A percentile compares a stretch with the other conserved stretches of the same genome.
phyloP scores from a whole-genome alignment of 2,113 vertebrate genomes.

The Fregetta grallaria region DNA sequence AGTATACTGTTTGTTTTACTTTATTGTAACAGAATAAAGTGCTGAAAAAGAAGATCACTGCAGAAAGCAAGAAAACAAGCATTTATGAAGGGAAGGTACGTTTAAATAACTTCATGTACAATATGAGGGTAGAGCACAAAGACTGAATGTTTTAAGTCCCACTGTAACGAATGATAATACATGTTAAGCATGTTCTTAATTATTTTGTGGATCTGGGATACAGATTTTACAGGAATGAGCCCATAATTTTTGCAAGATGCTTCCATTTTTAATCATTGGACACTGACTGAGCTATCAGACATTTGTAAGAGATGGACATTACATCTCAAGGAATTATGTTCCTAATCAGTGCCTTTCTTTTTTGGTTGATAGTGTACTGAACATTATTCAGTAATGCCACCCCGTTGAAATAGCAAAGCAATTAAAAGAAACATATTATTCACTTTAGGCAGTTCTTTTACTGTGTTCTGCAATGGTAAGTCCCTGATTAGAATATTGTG shows the following conservation, averaged over 20 bases:
- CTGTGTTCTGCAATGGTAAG: not conserved
- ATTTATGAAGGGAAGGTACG: constrained; percentile 71
- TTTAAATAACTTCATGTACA: not conserved
- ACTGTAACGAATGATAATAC: not conserved
- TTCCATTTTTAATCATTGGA: not conserved
- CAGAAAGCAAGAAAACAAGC: constrained; percentile 77
- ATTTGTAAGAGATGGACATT: not conserved
- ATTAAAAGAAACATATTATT: not conserved
- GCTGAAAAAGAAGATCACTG: constrained; percentile 81
- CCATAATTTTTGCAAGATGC: not conserved
- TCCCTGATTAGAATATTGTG: not conserved
- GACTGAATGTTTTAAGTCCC: not conserved
- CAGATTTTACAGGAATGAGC: not conserved
- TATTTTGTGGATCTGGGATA: not conserved
- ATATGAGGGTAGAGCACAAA: not conserved
- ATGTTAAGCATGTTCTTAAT: not conserved
- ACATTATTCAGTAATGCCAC: not conserved
- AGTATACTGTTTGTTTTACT: not conserved
- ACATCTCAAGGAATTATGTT: not conserved
- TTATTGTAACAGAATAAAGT: constrained; percentile 81
- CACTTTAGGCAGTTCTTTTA: not conserved
- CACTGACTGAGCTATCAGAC: not conserved
- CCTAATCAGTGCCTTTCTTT: not conserved
- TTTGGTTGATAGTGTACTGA: not conserved
- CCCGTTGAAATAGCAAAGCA: not conserved